Percentiles rank a stretch among this genome's conserved stretches.
Conservation (phyloP, 2,888 invertebrate genomes). For the Aleiodes leptofemur region DNA sequence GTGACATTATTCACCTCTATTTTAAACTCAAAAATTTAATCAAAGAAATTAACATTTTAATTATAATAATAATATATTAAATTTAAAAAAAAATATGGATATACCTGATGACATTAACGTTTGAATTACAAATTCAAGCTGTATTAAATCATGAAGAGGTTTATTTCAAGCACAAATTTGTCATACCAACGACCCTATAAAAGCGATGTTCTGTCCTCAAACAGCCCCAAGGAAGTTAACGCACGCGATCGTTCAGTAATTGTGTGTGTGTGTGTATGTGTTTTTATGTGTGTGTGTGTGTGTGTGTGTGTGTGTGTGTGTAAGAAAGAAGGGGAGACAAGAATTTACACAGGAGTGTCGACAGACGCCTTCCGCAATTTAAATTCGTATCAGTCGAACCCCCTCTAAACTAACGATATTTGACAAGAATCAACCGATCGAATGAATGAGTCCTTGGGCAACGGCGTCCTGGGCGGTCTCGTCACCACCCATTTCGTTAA, state of each 20-base stretch:
- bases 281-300: slow-evolving; percentile 27
- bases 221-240: slow-evolving; percentile 47
- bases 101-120: too few species aligned
- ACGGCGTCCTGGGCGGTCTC: slow-evolving; percentile 69
- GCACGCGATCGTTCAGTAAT: slow-evolving; percentile 19
- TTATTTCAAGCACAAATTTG: slow-evolving; percentile 24
- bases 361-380: slow-evolving; percentile 58
- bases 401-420: slow-evolving; percentile 54
- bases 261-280: not conserved
- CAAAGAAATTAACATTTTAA: not conserved
- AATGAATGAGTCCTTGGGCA: slow-evolving; percentile 61
- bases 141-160: slow-evolving; percentile 8
- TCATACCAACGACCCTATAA: slow-evolving; percentile 18
- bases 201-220: slow-evolving; percentile 40
- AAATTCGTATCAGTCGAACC: slow-evolving; percentile 51
- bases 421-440: slow-evolving; percentile 59
- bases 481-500: slow-evolving; percentile 69
- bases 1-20: not conserved
- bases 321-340: not conserved
- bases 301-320: slow-evolving; percentile 14
- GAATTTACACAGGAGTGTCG: slow-evolving; percentile 47
- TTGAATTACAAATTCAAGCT: not conserved
- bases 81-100: too few species aligned
- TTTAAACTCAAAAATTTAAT: not conserved
- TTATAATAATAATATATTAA: not conserved